phyloP scores from a whole-genome alignment of 2,888 invertebrate species.

The Heteromyza rotundicornis region DNA sequence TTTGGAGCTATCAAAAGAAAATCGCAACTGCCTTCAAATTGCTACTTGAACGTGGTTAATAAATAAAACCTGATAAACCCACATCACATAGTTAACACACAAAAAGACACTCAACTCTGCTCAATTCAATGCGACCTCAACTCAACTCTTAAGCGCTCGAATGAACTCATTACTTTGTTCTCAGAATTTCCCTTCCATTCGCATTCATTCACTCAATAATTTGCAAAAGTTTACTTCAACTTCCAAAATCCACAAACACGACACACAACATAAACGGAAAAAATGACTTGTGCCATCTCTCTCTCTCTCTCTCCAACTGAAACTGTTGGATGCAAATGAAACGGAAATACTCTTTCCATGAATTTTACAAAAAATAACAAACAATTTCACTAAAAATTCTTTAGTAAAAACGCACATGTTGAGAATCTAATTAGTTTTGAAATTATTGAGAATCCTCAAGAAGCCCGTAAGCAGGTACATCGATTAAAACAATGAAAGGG shows the following conservation, averaged over 20 bases:
- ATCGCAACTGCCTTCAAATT: too few relatives aligned
- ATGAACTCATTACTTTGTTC: too few relatives aligned
- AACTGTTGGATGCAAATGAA: neutral
- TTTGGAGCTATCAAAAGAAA: too few relatives aligned
- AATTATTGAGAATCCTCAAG: neutral
- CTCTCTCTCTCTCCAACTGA: neutral
- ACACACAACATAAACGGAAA: neutral
- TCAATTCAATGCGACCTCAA: too few relatives aligned
- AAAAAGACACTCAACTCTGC: too few relatives aligned
- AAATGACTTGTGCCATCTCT: neutral
- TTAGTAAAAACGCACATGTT: neutral
- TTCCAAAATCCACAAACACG: neutral
- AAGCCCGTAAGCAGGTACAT: neutral
- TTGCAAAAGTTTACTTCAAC: neutral
- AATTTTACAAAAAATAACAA: neutral
- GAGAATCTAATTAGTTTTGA: neutral
- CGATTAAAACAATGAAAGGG: neutral
- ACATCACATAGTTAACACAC: too few relatives aligned
- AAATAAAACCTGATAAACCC: too few relatives aligned
- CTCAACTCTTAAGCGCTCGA: too few relatives aligned
- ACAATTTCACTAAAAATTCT: neutral
- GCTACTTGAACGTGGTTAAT: too few relatives aligned
- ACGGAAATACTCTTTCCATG: neutral
- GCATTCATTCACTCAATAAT: neutral
- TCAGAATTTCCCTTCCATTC: too few relatives aligned